Conservation (phyloP, 2,113 vertebrate species). For the Eurypyga helias region DNA sequence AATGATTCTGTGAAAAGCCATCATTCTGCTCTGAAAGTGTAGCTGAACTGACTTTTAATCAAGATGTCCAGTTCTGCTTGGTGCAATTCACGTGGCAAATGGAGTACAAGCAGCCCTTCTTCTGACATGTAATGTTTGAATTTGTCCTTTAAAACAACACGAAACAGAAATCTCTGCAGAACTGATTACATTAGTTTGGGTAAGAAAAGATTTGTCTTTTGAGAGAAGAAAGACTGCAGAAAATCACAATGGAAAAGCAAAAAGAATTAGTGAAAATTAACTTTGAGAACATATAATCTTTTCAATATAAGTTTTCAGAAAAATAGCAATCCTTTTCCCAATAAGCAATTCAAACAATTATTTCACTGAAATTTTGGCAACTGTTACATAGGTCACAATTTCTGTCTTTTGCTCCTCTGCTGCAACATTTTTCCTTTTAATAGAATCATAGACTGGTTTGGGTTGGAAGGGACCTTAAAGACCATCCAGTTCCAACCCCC, state of each 20-base stretch:
- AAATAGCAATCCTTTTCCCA: not conserved
- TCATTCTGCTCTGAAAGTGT: not conserved
- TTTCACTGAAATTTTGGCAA: not conserved
- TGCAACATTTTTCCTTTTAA: not conserved
- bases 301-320: not conserved
- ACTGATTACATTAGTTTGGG: not conserved
- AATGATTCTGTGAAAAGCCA: not conserved
- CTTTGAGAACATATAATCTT: not conserved
- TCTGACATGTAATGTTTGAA: not conserved
- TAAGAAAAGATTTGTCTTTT: not conserved
- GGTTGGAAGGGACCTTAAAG: too few relatives aligned
- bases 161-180: not conserved
- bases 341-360: not conserved
- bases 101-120: not conserved
- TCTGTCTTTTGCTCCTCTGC: not conserved
- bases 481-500: too few relatives aligned
- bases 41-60: not conserved
- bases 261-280: not conserved
- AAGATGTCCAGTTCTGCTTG: not conserved
- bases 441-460: too few relatives aligned
- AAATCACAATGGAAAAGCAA: not conserved
- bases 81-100: not conserved
- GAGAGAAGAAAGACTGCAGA: not conserved
- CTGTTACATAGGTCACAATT: not conserved
- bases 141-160: not conserved